Conservation (phyloP, 2,888 invertebrate species). For the Hermaeophaga mercurialis region DNA sequence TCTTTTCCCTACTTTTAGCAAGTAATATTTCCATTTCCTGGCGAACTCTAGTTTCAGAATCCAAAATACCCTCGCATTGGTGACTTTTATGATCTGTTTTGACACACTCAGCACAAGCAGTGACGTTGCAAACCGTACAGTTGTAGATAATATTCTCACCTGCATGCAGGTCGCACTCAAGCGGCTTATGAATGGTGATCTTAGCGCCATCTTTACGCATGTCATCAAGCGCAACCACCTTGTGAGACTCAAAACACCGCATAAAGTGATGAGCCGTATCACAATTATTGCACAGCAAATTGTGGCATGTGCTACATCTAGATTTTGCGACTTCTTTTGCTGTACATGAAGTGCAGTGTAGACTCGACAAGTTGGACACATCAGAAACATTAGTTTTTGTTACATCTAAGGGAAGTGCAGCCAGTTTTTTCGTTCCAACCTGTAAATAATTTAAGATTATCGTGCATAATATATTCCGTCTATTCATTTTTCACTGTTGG, state of each 20-base stretch:
- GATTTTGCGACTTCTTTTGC: conserved; percentile 93
- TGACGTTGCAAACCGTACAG: conserved; percentile 85
- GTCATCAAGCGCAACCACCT: conserved; percentile 88
- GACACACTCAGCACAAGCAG: conserved; percentile 87
- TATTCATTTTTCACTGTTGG: too few relatives aligned
- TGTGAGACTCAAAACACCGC: conserved; percentile 95
- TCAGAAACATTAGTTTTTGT: conserved; percentile 84
- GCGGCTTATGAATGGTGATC: conserved; percentile 85
- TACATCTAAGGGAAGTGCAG: conserved; percentile 83
- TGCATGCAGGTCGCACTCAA: conserved; percentile 81
- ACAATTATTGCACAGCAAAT: conserved; percentile 91
- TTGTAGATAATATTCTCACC: conserved; percentile 86
- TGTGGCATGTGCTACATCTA: conserved; percentile 92
- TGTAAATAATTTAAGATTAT: conserved; percentile 50
- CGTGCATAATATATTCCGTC: too few relatives aligned
- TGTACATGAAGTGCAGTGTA: conserved; percentile 92
- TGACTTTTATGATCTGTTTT: conserved; percentile 84
- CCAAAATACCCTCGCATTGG: conserved; percentile 80
- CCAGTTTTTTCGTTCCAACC: conserved; percentile 77
- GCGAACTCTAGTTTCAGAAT: conserved; percentile 76
- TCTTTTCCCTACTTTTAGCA: conserved; percentile 75
- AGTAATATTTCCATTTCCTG: conserved; percentile 78
- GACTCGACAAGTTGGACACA: conserved; percentile 69
- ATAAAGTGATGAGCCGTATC: conserved; percentile 95
- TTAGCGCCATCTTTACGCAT: conserved; percentile 77